Percentiles rank a stretch among this genome's conserved stretches.
Conservation (phyloP, 2,888 invertebrate species). For the Chrysotoxum bicinctum region DNA sequence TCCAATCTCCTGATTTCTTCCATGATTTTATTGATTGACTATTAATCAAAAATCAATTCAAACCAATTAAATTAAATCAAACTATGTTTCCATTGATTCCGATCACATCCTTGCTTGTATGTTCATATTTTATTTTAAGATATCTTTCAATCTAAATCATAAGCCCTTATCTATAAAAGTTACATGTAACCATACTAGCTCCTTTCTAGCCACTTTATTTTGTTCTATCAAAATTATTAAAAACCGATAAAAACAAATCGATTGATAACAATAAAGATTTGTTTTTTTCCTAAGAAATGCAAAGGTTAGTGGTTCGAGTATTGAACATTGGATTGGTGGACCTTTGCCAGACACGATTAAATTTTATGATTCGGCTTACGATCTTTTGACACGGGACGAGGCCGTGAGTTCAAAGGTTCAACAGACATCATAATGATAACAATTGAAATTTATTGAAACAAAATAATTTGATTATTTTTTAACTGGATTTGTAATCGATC, state of each 20-base stretch:
- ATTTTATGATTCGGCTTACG: background rate
- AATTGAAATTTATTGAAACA: background rate
- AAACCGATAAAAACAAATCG: background rate
- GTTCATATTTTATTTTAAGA: no score
- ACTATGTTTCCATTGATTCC: no score
- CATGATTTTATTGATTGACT: no score
- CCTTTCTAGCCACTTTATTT: background rate
- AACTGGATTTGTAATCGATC: background rate
- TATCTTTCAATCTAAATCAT: no score
- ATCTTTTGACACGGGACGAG: constrained; percentile 22
- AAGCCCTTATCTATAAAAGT: no score
- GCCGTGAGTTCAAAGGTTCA: constrained; percentile 1
- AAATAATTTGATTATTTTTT: background rate
- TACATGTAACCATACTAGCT: no score
- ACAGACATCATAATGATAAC: background rate
- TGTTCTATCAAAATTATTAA: background rate
- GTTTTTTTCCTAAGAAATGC: background rate
- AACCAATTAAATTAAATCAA: no score
- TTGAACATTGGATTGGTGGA: constrained; percentile 30
- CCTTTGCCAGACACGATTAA: constrained; percentile 3
- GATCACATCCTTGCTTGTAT: no score
- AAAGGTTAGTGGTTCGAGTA: constrained; percentile 4
- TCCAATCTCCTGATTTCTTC: no score
- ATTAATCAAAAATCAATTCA: no score
- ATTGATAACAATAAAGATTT: background rate